Evolutionary conservation across 1,140 invertebrate genomes (phyloP).

Genomic region (Leguminivora glycinivorella): DNA sequence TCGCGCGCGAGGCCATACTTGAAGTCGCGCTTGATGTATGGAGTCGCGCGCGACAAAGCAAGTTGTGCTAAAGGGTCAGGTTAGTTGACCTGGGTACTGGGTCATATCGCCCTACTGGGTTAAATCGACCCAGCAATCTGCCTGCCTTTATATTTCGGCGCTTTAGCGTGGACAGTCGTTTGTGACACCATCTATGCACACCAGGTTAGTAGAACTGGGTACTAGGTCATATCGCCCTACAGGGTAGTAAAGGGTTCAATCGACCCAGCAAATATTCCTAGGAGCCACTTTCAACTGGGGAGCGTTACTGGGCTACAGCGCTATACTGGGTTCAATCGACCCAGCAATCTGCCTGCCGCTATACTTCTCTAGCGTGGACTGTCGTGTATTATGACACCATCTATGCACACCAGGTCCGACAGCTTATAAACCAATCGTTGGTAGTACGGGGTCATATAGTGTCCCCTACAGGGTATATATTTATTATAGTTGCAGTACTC

Average conservation of each 20-base stretch:
- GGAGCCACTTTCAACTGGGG: conserved; percentile 95
- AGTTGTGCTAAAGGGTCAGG: too few relatives aligned
- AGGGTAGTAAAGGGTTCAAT: conserved; percentile 83
- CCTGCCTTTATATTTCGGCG: conserved; percentile 92
- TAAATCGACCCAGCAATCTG: conserved; percentile 85
- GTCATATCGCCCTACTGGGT: conserved; percentile 94
- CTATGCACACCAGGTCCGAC: conserved; percentile 99
- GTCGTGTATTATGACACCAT: conserved; percentile 99
- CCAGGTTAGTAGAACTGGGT: conserved; percentile 86
- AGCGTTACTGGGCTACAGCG: conserved; percentile 89
- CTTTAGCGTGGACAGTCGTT: conserved; percentile 96
- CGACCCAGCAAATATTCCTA: conserved; percentile 83
- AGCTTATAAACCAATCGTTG: too few relatives aligned
- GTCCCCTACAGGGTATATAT: conserved; percentile 88
- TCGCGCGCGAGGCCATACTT: too few relatives aligned
- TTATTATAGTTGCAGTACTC: too few relatives aligned
- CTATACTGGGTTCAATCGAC: conserved; percentile 85
- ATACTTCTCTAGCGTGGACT: conserved; percentile 96
- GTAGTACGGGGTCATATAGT: conserved; percentile 88
- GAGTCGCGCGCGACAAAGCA: too few relatives aligned
- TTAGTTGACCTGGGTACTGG: conserved; percentile 75
- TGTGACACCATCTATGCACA: conserved; percentile 99
- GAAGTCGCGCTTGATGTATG: too few relatives aligned
- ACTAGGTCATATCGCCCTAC: conserved; percentile 94
- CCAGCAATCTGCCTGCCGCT: conserved; percentile 90